Conservation (phyloP, 1,140 invertebrate species). For the Aphelenchoides fujianensis region DNA sequence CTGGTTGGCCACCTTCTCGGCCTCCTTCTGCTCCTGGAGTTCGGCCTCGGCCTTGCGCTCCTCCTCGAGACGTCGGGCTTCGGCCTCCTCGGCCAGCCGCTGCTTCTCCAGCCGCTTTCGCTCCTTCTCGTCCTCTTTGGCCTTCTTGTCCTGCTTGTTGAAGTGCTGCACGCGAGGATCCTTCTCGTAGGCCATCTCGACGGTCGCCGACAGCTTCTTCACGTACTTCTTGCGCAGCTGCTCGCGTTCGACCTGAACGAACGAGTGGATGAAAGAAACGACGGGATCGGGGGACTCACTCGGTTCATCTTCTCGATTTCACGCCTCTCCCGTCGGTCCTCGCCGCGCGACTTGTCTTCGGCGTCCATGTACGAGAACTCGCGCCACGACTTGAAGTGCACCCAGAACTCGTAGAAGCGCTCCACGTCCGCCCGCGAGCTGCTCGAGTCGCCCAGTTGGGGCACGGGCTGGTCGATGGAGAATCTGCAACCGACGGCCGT, state of each 20-base stretch:
- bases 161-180: slow-evolving; percentile 87
- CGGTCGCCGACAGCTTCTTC: slow-evolving; percentile 35
- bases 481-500: slow-evolving; percentile 69
- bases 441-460: slow-evolving; percentile 76
- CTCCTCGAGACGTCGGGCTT: slow-evolving; percentile 29
- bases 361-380: slow-evolving; percentile 97
- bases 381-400: slow-evolving; percentile 95
- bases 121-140: slow-evolving; percentile 70
- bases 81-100: slow-evolving; percentile 63
- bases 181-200: slow-evolving; percentile 82
- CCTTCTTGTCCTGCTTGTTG: slow-evolving; percentile 70
- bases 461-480: slow-evolving; percentile 83
- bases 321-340: slow-evolving; percentile 85
- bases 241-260: slow-evolving; percentile 62
- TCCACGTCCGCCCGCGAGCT: slow-evolving; percentile 66
- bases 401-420: slow-evolving; percentile 70
- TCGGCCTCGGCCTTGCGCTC: slow-evolving; percentile 40
- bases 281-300: slow-evolving; percentile 71
- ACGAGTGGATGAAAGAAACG: slow-evolving; percentile 67
- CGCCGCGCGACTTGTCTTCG: slow-evolving; percentile 94
- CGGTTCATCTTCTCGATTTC: slow-evolving; percentile 99
- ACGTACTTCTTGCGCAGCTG: slow-evolving; percentile 47
- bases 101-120: slow-evolving; percentile 60
- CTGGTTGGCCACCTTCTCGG: slow-evolving; percentile 34
- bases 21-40: slow-evolving; percentile 23